Base-by-base conservation (phyloP, 2,888 invertebrate species). In the Halictus ligatus region DNA sequence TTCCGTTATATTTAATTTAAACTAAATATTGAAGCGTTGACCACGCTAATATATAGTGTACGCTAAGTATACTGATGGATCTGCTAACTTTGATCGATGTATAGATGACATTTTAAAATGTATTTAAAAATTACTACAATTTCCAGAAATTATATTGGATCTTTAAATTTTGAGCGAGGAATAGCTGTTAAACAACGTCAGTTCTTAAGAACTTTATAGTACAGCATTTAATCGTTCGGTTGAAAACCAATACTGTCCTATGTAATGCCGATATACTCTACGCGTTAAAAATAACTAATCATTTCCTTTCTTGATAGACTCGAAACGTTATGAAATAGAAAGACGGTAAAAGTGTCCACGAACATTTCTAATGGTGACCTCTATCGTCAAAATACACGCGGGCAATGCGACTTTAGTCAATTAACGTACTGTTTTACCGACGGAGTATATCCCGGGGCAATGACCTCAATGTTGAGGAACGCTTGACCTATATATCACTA, bases 401-500 rank as follows among this genome's bases (percentile, higher is more conserved):
- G 87, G 80, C 80, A 88, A 87, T 84, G 84, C 86, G 64, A 87
- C 71, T 84, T 85, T 77, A 73, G 40, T 29, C 87, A 88, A 90
- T 88, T 89, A 88, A 82, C 75, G 75, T 72, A 77, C 92, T 92
- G 85, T 85, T 91, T 90, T 92, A 92, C 90, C 92, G 92, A 75
- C 92, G 10, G 86, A 79, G 84, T 50, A 69, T 71, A 79, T 86
- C 90, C 89, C 89, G 89, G 92, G 92, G 88, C 92, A 93, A 93
- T 88, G 92, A 93, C 93, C 93, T 82, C 83, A 78, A 88, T 90
- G 89, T 93, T 91, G 91, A 92, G 91, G 86, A 92, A 87, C 88
- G 91, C 89, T 91, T 93, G 93, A 93, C 93, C 93, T 92, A 93
- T 93, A 92, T 92, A 93, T 89, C 89, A 84, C 84, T 84, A 78